A percentile compares a stretch with the other conserved stretches of the same genome.
Evolutionary conservation across 2,797 vertebrate genomes (phyloP).

Genomic region (Ciconia nigra): DNA sequence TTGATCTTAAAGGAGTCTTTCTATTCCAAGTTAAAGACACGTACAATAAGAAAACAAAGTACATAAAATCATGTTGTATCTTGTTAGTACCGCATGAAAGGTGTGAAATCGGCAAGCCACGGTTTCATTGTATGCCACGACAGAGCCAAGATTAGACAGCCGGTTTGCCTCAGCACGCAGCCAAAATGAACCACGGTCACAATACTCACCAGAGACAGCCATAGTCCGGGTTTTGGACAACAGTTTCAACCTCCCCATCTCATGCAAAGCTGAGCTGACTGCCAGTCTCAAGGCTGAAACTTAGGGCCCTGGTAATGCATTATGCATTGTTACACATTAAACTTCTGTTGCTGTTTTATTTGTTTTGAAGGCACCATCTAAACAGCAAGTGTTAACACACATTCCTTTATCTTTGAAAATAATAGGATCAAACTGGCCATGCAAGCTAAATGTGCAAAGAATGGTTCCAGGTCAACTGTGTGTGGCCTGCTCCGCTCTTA

Average conservation of each 20-base stretch:
- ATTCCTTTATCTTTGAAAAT: background rate
- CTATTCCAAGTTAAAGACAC: background rate
- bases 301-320: background rate
- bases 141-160: background rate
- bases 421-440: background rate
- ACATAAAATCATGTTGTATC: background rate
- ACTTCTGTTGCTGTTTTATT: background rate
- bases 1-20: background rate
- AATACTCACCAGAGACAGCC: background rate
- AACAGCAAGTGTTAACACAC: background rate
- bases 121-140: background rate
- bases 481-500: background rate
- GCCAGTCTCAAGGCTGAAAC: background rate
- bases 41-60: background rate
- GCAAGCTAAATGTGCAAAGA: background rate
- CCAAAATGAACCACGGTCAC: background rate
- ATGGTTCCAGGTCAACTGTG: background rate
- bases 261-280: background rate
- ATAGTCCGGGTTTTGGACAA: background rate
- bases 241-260: background rate
- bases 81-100: background rate
- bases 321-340: fast-evolving
- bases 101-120: background rate
- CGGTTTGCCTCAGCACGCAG: fast-evolving
- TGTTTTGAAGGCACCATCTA: background rate